A percentile compares a stretch with the other conserved stretches of the same genome.
These are phyloP conservation scores for Archaeoteleia sp. DNA, from an alignment of 2,888 invertebrate species.

Conservation along the genomic window DNA sequence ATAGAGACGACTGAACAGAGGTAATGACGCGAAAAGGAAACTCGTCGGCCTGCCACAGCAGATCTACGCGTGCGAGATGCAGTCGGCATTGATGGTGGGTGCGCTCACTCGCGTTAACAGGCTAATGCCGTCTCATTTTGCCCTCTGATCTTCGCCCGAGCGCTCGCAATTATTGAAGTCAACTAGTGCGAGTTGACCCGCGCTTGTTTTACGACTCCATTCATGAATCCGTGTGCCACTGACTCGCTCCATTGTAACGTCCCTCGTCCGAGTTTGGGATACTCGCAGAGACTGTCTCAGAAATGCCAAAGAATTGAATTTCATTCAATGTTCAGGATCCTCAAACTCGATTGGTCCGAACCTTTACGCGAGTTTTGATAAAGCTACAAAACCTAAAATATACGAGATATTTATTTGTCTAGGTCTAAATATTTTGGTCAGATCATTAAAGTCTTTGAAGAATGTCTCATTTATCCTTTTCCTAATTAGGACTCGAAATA, in stretches of 20 bases:
- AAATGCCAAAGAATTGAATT: neutral
- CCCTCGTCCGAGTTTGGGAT: conserved; percentile 7
- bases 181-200: conserved; percentile 70
- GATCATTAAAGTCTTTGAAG: no score
- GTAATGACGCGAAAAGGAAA: conserved; percentile 4
- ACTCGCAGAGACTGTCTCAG: neutral
- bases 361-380: no score
- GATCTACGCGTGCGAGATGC: conserved; percentile 6
- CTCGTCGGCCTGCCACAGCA: conserved; percentile 2
- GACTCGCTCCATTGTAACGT: conserved; percentile 19
- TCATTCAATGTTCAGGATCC: neutral
- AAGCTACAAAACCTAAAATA: no score
- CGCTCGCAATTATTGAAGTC: conserved; percentile 69
- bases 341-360: no score
- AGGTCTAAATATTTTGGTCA: no score
- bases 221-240: conserved; percentile 29
- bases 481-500: no score
- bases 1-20: no score
- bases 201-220: conserved; percentile 39
- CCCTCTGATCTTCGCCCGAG: conserved; percentile 65
- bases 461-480: no score
- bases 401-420: no score
- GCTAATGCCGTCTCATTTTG: conserved; percentile 70
- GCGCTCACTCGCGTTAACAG: conserved; percentile 55
- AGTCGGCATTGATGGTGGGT: conserved; percentile 16